Conservation (phyloP, 1,140 invertebrate species). For the Calliopsis andreniformis region DNA sequence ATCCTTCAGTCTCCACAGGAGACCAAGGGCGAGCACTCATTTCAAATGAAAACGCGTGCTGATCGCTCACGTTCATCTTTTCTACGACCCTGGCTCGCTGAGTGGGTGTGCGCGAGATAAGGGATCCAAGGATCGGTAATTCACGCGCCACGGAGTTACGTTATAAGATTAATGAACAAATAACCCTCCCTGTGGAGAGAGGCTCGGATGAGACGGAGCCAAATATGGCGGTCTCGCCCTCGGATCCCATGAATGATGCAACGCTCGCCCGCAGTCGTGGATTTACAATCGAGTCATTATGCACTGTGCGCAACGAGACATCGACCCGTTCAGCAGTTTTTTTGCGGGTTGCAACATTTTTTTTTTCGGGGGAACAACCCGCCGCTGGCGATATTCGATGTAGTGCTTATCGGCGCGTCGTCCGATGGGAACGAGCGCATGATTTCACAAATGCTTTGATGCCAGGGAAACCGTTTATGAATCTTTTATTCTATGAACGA, state of each 20-base stretch:
- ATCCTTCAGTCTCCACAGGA: no score
- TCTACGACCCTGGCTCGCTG: background rate
- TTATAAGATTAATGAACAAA: slow-evolving; percentile 78
- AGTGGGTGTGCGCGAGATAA: slow-evolving; percentile 34
- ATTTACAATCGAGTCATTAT: slow-evolving; percentile 76
- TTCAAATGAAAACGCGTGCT: no score
- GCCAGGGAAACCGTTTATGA: background rate
- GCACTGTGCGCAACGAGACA: slow-evolving; percentile 69
- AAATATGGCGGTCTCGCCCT: slow-evolving; percentile 68
- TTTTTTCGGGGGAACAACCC: slow-evolving; percentile 18
- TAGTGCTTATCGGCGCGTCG: slow-evolving; percentile 5
- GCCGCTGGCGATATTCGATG: background rate
- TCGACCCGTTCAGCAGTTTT: slow-evolving; percentile 19
- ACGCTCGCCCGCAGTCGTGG: slow-evolving; percentile 59
- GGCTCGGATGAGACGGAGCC: slow-evolving; percentile 60
- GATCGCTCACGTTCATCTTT: background rate
- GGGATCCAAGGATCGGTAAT: slow-evolving; percentile 55
- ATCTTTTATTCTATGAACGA: background rate
- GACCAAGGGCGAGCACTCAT: no score
- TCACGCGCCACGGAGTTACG: slow-evolving; percentile 62
- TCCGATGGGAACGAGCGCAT: background rate
- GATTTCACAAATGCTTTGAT: background rate
- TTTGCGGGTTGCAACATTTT: background rate
- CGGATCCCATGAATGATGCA: slow-evolving; percentile 72
- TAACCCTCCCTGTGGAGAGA: slow-evolving; percentile 61